Conservation (phyloP, 2,888 invertebrate genomes). For the Periphyllus acericola region DNA sequence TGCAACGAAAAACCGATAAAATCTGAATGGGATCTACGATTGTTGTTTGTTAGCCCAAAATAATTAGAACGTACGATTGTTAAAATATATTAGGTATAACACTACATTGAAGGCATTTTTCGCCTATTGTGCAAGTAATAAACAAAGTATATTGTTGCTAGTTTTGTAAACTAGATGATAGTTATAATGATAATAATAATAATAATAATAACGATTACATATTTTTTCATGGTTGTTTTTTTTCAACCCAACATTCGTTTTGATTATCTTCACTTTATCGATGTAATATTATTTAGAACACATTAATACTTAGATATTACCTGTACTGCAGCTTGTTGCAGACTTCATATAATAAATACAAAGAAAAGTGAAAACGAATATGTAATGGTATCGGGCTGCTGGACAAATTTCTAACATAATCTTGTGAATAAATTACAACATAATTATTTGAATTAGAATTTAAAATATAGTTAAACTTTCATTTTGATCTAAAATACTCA, state of each 20-base stretch:
- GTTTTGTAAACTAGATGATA: neutral
- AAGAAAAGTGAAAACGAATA: neutral
- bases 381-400: neutral
- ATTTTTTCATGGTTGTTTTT: neutral
- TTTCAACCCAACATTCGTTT: neutral
- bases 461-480: neutral
- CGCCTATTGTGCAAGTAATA: slow-evolving; percentile 6
- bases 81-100: slow-evolving; percentile 19
- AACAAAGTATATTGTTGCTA: neutral
- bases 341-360: neutral
- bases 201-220: neutral
- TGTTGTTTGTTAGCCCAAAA: slow-evolving; percentile 21
- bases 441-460: neutral
- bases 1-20: slow-evolving; percentile 18
- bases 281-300: neutral
- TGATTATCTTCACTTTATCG: neutral
- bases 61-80: slow-evolving; percentile 44
- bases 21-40: slow-evolving; percentile 3
- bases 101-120: neutral
- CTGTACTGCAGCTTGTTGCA: neutral
- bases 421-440: neutral
- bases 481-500: neutral
- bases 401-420: neutral
- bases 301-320: neutral
- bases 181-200: neutral